Conservation (phyloP, 2,888 invertebrate genomes). For the Macropis europaea region DNA sequence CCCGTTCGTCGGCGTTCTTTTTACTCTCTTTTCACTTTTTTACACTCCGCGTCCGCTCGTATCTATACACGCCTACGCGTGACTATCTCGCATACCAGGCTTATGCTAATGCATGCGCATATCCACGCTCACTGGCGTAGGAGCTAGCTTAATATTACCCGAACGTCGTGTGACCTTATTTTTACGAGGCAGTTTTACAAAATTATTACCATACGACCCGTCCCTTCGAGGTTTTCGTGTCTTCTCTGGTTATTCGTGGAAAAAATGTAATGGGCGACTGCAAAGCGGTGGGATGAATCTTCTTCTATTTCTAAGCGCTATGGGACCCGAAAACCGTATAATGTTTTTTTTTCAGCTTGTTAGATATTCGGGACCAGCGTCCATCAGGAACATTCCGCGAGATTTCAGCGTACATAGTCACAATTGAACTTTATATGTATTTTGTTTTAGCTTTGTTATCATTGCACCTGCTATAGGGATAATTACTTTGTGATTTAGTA, state of each 20-base stretch:
- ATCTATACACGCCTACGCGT: constrained; percentile 62
- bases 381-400: no score
- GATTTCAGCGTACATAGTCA: no score
- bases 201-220: constrained; percentile 31
- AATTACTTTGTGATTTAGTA: no score
- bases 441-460: no score
- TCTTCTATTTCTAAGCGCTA: no score
- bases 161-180: constrained; percentile 42
- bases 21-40: constrained; percentile 49
- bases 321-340: no score
- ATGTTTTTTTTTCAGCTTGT: no score
- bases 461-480: no score
- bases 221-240: not conserved
- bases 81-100: constrained; percentile 60
- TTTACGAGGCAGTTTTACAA: constrained; percentile 39
- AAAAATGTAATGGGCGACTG: constrained; percentile 10
- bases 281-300: no score
- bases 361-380: no score
- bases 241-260: no score
- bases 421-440: no score
- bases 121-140: constrained; percentile 50
- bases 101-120: constrained; percentile 65
- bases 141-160: constrained; percentile 43
- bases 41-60: constrained; percentile 36
- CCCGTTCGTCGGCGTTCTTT: constrained; percentile 30